Evolutionary conservation across 2,797 vertebrate genomes (phyloP).

Genomic region (Tenualosa ilisha): DNA sequence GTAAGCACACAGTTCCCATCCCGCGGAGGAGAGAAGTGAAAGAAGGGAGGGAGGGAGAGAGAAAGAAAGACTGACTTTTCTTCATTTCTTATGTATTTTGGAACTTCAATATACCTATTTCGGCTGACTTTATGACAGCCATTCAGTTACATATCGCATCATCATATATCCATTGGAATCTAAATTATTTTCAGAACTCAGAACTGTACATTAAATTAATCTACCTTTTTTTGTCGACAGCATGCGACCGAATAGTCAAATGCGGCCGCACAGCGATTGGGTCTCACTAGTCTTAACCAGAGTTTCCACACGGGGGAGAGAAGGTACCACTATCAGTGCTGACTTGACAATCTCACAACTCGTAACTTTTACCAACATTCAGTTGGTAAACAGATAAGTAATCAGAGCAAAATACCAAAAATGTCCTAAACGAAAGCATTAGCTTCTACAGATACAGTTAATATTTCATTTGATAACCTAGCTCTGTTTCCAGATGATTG

Average conservation of each 20-base stretch:
- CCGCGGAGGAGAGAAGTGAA: background rate
- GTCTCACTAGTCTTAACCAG: background rate
- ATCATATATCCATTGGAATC: background rate
- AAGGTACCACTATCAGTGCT: slow-evolving; percentile 27
- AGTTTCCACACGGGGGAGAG: slow-evolving; percentile 51
- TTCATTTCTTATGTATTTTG: background rate
- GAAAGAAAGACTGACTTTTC: background rate
- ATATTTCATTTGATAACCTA: background rate
- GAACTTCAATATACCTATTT: background rate
- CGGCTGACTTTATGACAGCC: no score
- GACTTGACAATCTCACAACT: background rate
- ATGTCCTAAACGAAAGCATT: background rate
- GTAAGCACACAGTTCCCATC: slow-evolving; percentile 24
- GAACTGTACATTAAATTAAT: background rate
- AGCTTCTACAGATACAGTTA: background rate
- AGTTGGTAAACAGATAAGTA: background rate
- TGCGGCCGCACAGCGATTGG: background rate
- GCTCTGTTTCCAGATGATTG: background rate
- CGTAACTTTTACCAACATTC: background rate
- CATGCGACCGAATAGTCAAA: background rate
- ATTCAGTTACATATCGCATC: background rate
- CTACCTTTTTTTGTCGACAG: background rate
- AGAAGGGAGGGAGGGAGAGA: background rate
- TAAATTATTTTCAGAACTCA: background rate
- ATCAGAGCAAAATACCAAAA: background rate